Evolutionary conservation across 2,888 invertebrate species (phyloP), one percentile per base, ranked within the genome.

Genomic region (Chrysolina haemoptera): DNA sequence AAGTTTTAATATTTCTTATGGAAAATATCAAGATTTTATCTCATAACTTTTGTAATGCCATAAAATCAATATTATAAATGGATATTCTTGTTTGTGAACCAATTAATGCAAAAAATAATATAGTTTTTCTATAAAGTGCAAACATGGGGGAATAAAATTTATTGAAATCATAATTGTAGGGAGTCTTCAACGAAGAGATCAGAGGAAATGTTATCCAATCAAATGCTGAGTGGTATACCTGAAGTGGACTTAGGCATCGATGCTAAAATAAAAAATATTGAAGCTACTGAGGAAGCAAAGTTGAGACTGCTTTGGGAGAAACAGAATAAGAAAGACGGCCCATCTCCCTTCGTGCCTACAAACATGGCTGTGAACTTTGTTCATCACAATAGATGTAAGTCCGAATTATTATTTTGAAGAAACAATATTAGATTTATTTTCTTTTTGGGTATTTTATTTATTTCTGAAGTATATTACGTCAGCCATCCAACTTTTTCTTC

Each of bases 241-340:
- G 99, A 99, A 90, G 97, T 99, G 0, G 99, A 99, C 89, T 91
- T 99, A 68, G 99, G 99, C n/a, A 98, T 99, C 82, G 98, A 98
- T 84, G 98, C 98, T 0, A 98, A 99, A 90, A 99, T 99, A 77
- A 94, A 94, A 85, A 99, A 99, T 87, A 99, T 99, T 81, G 98
- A 99, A 90, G 98, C 98, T 0, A 99, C 99, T 0, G 99, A 99
- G 88, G 98, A 98, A 85, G 98, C 99, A 0, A 99, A 99, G 89
- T 93, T 98, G 87, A 95, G 94, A 87, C 89, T 99, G 46, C 85
- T 99, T 20, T 94, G 95, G 90, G 98, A 98, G 82, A 92, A 95
- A 74, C 94, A 95, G 84, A 95, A 95, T 82, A 97, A 97, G 87
- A 97, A 96, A 85, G 97, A 98, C 88, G 94, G 94, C 0, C 96